Conservation (phyloP, 2,888 invertebrate species). For the Calephelis perditalis region DNA sequence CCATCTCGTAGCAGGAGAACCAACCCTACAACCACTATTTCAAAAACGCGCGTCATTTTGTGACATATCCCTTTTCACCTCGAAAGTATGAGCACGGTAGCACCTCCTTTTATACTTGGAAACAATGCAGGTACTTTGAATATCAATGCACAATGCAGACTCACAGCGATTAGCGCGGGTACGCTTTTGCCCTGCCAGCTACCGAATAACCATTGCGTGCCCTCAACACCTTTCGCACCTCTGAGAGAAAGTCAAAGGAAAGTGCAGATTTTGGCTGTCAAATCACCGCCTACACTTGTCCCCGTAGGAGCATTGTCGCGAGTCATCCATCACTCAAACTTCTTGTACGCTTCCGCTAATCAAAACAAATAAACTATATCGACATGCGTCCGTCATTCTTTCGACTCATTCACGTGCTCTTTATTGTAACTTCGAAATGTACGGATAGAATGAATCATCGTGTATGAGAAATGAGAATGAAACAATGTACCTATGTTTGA, state of each 20-base stretch:
- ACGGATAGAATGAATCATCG: conserved; percentile 6
- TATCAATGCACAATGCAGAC: conserved; percentile 57
- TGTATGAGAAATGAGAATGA: too few relatives aligned
- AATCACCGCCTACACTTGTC: conserved; percentile 70
- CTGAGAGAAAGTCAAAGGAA: conserved; percentile 77
- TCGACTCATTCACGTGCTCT: conserved; percentile 8
- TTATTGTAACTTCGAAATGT: conserved; percentile 1
- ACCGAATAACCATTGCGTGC: conserved; percentile 72
- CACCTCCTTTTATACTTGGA: conserved; percentile 8
- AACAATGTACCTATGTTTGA: too few relatives aligned
- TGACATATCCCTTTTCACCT: conserved; percentile 56
- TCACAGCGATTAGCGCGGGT: conserved; percentile 64
- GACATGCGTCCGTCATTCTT: conserved; percentile 13
- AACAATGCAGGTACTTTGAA: conserved; percentile 71
- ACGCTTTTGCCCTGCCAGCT: conserved; percentile 71
- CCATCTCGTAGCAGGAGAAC: conserved; percentile 59
- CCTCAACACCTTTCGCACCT: conserved; percentile 75
- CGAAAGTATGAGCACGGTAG: neutral
- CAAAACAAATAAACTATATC: conserved; percentile 25
- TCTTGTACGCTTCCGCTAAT: conserved; percentile 25
- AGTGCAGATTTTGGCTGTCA: conserved; percentile 75
- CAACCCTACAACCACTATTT: conserved; percentile 52
- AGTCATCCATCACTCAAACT: conserved; percentile 63
- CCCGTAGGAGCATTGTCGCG: conserved; percentile 68
- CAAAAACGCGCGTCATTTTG: conserved; percentile 51